phyloP scores from a whole-genome alignment of 2,888 invertebrate species.

The Agonopterix alstromeriana region DNA sequence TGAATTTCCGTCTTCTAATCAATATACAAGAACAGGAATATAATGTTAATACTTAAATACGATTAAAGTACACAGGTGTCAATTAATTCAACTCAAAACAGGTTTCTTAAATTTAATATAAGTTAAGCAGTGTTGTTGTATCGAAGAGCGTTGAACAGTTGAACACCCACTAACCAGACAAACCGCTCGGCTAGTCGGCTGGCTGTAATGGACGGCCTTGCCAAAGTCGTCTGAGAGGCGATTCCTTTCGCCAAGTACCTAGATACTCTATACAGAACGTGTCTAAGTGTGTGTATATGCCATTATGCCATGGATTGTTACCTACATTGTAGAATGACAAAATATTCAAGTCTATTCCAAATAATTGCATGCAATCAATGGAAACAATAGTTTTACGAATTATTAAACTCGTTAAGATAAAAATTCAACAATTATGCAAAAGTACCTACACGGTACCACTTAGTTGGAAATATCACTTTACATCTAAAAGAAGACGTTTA shows the following conservation, averaged over 20 bases:
- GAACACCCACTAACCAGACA: conserved; percentile 16
- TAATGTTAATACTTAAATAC: too few relatives aligned
- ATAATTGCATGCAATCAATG: too few relatives aligned
- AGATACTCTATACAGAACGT: not conserved
- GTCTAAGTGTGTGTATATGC: too few relatives aligned
- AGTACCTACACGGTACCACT: too few relatives aligned
- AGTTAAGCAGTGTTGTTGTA: not conserved
- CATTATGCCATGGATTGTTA: too few relatives aligned
- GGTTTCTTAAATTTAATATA: not conserved
- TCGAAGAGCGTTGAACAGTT: not conserved
- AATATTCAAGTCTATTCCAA: too few relatives aligned
- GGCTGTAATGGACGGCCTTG: conserved; percentile 45
- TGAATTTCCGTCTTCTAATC: not conserved
- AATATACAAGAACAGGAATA: too few relatives aligned
- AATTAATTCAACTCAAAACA: conserved; percentile 3
- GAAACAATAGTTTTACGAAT: too few relatives aligned
- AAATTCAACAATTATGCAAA: too few relatives aligned
- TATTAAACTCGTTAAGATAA: too few relatives aligned
- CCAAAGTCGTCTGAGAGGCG: conserved; percentile 49
- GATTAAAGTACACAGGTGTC: too few relatives aligned
- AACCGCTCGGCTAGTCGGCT: conserved; percentile 25
- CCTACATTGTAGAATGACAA: too few relatives aligned
- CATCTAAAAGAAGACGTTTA: conserved; percentile 3
- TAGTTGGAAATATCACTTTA: conserved; percentile 2
- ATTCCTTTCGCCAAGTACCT: conserved; percentile 41